Evolutionary conservation across 2,797 vertebrate species (phyloP), one percentile per base, ranked within the genome.

Genomic region (Dryobates pubescens): DNA sequence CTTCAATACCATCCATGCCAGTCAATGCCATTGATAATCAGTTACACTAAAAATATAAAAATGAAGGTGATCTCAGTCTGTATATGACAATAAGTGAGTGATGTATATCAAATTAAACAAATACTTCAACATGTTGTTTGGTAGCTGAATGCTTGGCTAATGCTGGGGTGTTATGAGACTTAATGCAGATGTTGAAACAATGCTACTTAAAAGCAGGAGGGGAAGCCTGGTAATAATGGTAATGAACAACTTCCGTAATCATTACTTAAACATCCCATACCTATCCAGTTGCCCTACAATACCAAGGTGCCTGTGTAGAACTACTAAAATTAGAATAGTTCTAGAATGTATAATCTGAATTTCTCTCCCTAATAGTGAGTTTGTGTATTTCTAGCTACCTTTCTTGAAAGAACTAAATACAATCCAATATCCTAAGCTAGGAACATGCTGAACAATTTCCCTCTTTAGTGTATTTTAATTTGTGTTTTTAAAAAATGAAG

Each of bases 41-140:
- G 16, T 59, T 71, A 8, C 45, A 92, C 72, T 81, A 70, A 58
- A 88, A 94, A 77, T 7, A 43, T 49, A 67, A 88, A 92, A 93
- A 75, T 12, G 13, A 75, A 88, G 56, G 87, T 92, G 69, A 67
- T 20, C 49, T n/a, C 43, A 57, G 23, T 72, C 30, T 92, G 34
- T 57, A 32, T 79, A 54, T 41, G 58, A 88, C 93, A 89, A 79
- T 74, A 45, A 82, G 11, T 90, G 54, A 69, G 20, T 64, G 22
- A 73, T 57, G 10, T 82, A 53, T 30, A 27, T 73, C 24, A 94
- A 85, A 92, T 20, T 32, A 78, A 72, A 94, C 9, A 75, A 90
- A 93, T 47, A 90, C 70, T 81, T 85, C 57, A 89, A 86, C 91
- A 70, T 58, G 20, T 95, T 95, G 72, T 78, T 89, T 93, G 90